A percentile compares a stretch with the other conserved stretches of the same genome.
Evolutionary conservation across 1,140 invertebrate genomes (phyloP).

Genomic region (Drosophila ogumai): DNA sequence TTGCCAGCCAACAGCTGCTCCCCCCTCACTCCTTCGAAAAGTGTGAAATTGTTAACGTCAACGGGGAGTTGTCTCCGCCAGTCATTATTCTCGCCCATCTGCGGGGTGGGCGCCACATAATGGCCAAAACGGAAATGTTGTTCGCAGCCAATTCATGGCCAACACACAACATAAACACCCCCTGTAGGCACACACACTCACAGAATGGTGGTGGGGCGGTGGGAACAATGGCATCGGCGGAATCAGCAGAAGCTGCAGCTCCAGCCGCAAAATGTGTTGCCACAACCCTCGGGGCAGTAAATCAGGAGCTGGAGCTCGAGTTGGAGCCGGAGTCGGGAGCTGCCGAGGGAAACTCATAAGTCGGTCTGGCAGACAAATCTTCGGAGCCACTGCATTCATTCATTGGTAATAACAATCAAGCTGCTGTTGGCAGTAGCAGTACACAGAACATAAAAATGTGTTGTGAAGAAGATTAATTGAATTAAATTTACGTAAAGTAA

Average conservation of each 20-base stretch:
- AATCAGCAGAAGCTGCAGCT: conserved; percentile 60
- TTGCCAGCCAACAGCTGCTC: conserved; percentile 54
- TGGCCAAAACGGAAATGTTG: conserved; percentile 69
- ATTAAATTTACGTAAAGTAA: neutral
- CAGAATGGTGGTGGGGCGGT: conserved; percentile 10
- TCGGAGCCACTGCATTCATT: conserved; percentile 76
- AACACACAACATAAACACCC: conserved; percentile 70
- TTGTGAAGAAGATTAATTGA: too few relatives aligned
- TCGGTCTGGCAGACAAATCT: conserved; percentile 67
- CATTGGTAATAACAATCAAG: conserved; percentile 83
- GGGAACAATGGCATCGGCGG: conserved; percentile 62
- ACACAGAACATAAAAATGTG: neutral
- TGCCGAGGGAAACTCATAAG: conserved; percentile 46
- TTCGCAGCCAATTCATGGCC: conserved; percentile 75
- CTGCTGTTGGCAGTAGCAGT: conserved; percentile 39
- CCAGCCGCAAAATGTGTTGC: conserved; percentile 78
- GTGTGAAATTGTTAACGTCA: conserved; percentile 65
- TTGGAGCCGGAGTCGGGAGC: conserved; percentile 14
- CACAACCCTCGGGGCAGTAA: conserved; percentile 66
- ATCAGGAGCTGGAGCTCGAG: conserved; percentile 27
- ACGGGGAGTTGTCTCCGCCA: conserved; percentile 29
- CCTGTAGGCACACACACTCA: conserved; percentile 57
- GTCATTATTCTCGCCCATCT: conserved; percentile 16
- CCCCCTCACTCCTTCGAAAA: conserved; percentile 43
- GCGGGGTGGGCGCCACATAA: conserved; percentile 43